A percentile compares a stretch with the other conserved stretches of the same genome.
Evolutionary conservation across 2,888 invertebrate species (phyloP).

Genomic region (Eristalis tenax): DNA sequence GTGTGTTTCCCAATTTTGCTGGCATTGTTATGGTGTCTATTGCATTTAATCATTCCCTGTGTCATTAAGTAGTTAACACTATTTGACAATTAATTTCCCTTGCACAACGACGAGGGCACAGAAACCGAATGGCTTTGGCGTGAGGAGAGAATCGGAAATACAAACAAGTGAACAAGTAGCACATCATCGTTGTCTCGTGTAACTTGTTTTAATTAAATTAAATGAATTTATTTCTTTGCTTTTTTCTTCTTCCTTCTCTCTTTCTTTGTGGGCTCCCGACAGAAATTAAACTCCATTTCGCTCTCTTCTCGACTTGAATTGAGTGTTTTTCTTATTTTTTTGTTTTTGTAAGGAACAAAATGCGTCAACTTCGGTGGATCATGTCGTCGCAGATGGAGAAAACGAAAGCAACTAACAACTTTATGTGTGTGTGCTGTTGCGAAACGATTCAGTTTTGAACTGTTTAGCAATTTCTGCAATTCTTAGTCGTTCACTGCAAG

Average conservation of each 20-base stretch:
- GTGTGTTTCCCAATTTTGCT: constrained; percentile 49
- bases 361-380: constrained; percentile 20
- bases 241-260: not conserved
- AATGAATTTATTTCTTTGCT: constrained; percentile 27
- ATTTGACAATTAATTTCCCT: constrained; percentile 61
- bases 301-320: constrained; percentile 9
- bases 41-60: constrained; percentile 38
- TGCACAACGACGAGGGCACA: not conserved
- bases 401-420: constrained; percentile 3
- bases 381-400: constrained; percentile 10
- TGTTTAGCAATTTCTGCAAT: constrained; percentile 38
- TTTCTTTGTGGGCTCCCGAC: not conserved
- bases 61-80: constrained; percentile 67
- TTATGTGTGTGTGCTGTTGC: constrained; percentile 33
- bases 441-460: constrained; percentile 49
- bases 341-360: not conserved
- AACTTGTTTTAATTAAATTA: constrained; percentile 58
- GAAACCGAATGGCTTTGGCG: not conserved
- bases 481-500: constrained; percentile 25
- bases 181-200: not conserved
- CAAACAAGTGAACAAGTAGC: not conserved
- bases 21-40: not conserved
- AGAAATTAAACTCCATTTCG: constrained; percentile 17
- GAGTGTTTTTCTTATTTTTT: not conserved
- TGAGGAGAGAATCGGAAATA: not conserved